Conservation (phyloP, 2,113 vertebrate species). For the Callorhinus ursinus region DNA sequence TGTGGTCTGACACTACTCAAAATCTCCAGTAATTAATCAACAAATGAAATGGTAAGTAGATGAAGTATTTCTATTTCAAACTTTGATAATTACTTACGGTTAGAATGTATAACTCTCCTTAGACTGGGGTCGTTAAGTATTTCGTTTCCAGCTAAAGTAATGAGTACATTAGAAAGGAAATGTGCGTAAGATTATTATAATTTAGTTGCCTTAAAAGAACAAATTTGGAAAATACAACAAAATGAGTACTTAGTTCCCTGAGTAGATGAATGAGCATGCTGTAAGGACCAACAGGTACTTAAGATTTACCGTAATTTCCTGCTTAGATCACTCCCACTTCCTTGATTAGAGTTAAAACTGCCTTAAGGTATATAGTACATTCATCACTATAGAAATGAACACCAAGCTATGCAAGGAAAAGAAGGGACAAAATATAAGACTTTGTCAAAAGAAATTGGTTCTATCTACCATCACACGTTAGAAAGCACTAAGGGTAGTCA, state of each 20-base stretch:
- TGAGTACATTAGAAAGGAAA: slow-evolving; percentile 27
- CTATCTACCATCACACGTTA: neutral
- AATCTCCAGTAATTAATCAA: neutral
- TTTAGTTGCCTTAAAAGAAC: neutral
- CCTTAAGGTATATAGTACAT: neutral
- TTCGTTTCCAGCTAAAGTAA: slow-evolving; percentile 29
- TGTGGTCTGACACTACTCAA: neutral
- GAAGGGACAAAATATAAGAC: neutral
- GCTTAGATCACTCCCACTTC: neutral
- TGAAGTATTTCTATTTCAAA: slow-evolving; percentile 36
- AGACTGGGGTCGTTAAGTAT: neutral
- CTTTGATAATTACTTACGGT: slow-evolving; percentile 21
- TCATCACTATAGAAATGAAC: neutral
- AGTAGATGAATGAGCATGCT: neutral
- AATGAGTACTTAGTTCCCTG: neutral
- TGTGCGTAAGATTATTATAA: slow-evolving; percentile 34
- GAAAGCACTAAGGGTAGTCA: neutral
- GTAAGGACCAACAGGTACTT: neutral
- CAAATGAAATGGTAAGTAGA: neutral
- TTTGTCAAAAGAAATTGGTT: neutral
- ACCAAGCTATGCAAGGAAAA: too few species aligned
- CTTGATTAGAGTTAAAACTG: slow-evolving; percentile 48
- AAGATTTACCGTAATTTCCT: slow-evolving; percentile 33
- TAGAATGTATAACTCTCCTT: neutral
- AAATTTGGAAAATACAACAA: slow-evolving; percentile 35